Evolutionary conservation across 2,113 vertebrate genomes (phyloP), one percentile per base, ranked within the genome.

Genomic region (Caretta caretta): DNA sequence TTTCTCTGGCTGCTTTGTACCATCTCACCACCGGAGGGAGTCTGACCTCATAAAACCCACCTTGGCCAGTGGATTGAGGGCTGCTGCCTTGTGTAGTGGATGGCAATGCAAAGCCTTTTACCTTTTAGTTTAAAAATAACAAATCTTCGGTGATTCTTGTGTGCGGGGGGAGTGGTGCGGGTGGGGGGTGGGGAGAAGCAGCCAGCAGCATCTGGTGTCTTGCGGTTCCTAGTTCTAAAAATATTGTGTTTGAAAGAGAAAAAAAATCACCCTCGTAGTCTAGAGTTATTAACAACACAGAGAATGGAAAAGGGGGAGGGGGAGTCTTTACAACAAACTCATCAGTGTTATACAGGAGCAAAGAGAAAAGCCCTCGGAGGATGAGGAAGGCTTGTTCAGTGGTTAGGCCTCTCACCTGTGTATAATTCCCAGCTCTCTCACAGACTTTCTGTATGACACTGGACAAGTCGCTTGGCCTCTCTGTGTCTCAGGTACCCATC

Each of bases 221-320:
- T 95, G 95, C 94, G 93, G 92, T 96, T 96, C 94, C 93, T 83
- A 29, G 80, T 96, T 93, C 96, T 97, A 96, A 97, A 97, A 97
- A 96, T 97, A 94, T 38, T 84, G 75, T 94, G 95, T 80, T 92
- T 96, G 95, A 94, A 48, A 78, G 42, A 27, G 24, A 42, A 46
- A 78, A 46, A 97, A 97, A 96, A 93, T 95, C 49, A 14, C 51
- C 50, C 50, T 81, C 2, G 11, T 31, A 1, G 42, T 69, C 69
- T 96, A 65, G 80, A 86, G 12, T 27, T 78, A 24, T 78, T 78
- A 48, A 16, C 42, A 78, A 24, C 24, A 27, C 29, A 78, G 20
- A 42, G 20, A 46, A n/a, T 20, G 25, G 72, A 48, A 48, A 78
- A 11, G 24, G 42, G 27, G 22, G 11, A 3, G 4, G 25, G 24